phyloP scores from a whole-genome alignment of 2,797 vertebrate genomes.

The Hydrophis major region DNA sequence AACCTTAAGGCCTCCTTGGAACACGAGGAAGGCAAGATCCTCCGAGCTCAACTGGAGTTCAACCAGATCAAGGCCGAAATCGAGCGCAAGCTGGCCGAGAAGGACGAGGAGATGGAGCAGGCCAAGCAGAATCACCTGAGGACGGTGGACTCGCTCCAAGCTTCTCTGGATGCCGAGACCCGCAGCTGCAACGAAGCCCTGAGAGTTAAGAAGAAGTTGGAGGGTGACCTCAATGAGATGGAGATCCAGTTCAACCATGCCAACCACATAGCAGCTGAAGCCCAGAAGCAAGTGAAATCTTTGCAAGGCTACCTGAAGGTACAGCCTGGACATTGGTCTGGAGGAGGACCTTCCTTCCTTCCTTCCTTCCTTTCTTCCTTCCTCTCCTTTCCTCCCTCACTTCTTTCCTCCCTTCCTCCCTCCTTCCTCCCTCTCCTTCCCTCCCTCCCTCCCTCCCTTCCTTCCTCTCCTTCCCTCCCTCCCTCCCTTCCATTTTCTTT shows the following conservation, averaged over 20 bases:
- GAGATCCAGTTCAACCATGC: constrained; percentile 86
- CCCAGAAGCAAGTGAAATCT: constrained; percentile 82
- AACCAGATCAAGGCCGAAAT: constrained; percentile 87
- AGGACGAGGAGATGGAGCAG: constrained; percentile 92
- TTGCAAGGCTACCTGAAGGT: constrained; percentile 78
- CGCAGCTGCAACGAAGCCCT: too few species aligned
- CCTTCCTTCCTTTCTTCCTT: neutral
- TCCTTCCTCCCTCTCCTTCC: too few species aligned
- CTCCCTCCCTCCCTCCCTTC: too few species aligned
- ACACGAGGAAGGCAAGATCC: constrained; percentile 88
- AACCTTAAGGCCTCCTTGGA: constrained; percentile 78
- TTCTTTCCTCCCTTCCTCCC: rapidly evolving
- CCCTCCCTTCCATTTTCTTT: too few species aligned
- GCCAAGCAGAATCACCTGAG: constrained; percentile 88
- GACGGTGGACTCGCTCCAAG: constrained; percentile 84
- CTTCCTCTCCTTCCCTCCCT: too few species aligned
- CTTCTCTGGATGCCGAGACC: constrained; percentile 86
- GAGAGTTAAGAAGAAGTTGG: too few species aligned
- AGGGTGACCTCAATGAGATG: constrained; percentile 79
- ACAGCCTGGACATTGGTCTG: neutral
- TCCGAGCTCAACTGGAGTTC: constrained; percentile 88
- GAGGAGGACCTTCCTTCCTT: neutral
- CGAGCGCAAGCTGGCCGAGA: constrained; percentile 85
- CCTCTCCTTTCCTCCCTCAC: too few species aligned
- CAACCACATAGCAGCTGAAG: constrained; percentile 79